phyloP scores from a whole-genome alignment of 2,888 invertebrate genomes.

The Noctua janthe region DNA sequence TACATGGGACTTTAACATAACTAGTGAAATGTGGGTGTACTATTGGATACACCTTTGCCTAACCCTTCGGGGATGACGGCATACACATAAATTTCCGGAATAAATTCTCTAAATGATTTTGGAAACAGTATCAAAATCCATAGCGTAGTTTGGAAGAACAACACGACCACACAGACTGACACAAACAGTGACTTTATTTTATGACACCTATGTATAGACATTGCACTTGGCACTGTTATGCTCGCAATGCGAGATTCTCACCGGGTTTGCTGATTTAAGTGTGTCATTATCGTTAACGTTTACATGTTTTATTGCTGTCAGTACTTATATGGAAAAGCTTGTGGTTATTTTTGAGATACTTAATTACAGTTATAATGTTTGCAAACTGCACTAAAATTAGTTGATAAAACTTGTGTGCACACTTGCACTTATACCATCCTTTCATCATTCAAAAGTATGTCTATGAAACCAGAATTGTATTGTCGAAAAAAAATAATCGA shows the following conservation, averaged over 20 bases:
- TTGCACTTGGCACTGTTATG: conserved; percentile 32
- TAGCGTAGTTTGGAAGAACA: background rate
- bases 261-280: conserved; percentile 25
- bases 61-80: no score
- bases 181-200: background rate
- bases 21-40: no score
- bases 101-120: background rate
- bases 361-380: background rate
- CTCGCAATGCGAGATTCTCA: conserved; percentile 14
- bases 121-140: background rate
- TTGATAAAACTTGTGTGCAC: background rate
- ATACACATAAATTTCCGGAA: background rate
- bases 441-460: background rate
- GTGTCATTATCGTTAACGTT: conserved; percentile 36
- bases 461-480: background rate
- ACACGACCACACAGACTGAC: background rate
- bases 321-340: background rate
- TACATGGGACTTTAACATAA: no score
- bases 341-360: background rate
- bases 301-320: background rate
- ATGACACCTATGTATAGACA: background rate
- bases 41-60: no score
- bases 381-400: background rate
- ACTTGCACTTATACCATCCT: background rate
- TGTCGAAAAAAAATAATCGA: background rate